phyloP scores from a whole-genome alignment of 92 coral and sea anemone genomes.

The Palythoa caribaeorum region DNA sequence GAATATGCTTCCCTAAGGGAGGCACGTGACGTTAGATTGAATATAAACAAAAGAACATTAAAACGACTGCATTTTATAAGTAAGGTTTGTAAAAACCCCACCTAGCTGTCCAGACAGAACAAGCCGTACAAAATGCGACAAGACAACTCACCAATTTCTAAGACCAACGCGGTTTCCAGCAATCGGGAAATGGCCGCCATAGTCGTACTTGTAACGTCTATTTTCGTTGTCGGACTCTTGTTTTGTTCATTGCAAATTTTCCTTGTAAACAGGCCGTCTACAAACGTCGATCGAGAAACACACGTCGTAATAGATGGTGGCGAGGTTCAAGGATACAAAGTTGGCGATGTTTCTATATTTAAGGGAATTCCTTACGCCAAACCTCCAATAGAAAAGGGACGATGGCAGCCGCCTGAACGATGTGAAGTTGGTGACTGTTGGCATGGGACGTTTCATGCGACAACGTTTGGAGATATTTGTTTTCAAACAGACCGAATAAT shows the following conservation, averaged over 20 bases:
- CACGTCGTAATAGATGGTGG: slow-evolving; percentile 63
- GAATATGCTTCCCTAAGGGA: too few relatives aligned
- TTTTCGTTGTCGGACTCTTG: background rate
- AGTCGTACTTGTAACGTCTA: background rate
- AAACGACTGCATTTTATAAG: too few relatives aligned
- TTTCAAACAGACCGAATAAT: slow-evolving; percentile 62
- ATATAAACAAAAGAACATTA: too few relatives aligned
- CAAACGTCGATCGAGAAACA: background rate
- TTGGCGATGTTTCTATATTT: slow-evolving; percentile 61
- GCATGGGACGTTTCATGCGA: slow-evolving; percentile 71
- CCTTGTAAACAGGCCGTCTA: background rate
- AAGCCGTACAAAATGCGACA: background rate
- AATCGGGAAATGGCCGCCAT: background rate
- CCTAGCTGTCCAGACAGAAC: too few relatives aligned
- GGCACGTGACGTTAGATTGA: too few relatives aligned
- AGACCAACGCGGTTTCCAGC: background rate
- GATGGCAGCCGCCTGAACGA: slow-evolving; percentile 67
- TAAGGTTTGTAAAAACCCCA: too few relatives aligned
- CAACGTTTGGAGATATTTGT: slow-evolving; percentile 66
- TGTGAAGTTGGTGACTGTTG: slow-evolving; percentile 70
- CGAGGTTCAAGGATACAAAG: slow-evolving; percentile 45
- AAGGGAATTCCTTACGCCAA: slow-evolving; percentile 80
- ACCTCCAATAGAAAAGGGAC: slow-evolving; percentile 44
- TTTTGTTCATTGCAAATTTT: slow-evolving; percentile 7
- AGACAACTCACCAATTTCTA: background rate